Evolutionary conservation across 2,888 invertebrate species (phyloP).

Genomic region (Yponomeuta cagnagella): DNA sequence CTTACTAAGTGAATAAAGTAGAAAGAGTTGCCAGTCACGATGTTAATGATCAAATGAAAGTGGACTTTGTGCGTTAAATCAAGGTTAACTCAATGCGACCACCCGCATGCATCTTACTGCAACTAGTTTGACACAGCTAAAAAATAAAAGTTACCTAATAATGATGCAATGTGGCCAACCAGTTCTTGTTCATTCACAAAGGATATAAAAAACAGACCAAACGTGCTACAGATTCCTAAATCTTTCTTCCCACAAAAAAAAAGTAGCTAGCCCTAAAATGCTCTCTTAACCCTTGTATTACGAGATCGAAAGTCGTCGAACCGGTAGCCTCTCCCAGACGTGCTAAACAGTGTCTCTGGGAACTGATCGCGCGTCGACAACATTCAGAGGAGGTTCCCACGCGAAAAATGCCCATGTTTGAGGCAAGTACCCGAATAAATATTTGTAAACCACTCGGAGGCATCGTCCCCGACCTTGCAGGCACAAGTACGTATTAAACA

Average conservation of each 20-base stretch:
- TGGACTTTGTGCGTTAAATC: slow-evolving; percentile 43
- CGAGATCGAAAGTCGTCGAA: slow-evolving; percentile 44
- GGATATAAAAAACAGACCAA: background rate
- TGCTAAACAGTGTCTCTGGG: slow-evolving; percentile 55
- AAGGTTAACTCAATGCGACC: slow-evolving; percentile 50
- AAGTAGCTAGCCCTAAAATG: background rate
- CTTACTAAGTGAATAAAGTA: background rate
- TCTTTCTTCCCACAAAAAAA: background rate
- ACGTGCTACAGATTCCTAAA: background rate
- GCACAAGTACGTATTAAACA: slow-evolving; percentile 14
- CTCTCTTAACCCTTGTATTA: slow-evolving; percentile 19
- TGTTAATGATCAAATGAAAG: slow-evolving; percentile 27
- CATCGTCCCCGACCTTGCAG: slow-evolving; percentile 49
- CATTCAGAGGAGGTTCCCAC: slow-evolving; percentile 51
- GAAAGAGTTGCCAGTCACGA: slow-evolving; percentile 29
- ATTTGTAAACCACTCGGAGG: slow-evolving; percentile 55
- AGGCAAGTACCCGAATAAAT: slow-evolving; percentile 67
- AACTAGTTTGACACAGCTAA: slow-evolving; percentile 8
- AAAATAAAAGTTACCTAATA: background rate
- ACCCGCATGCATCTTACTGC: slow-evolving; percentile 48
- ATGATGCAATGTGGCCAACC: background rate
- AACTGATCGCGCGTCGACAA: slow-evolving; percentile 32
- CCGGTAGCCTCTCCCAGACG: slow-evolving; percentile 34
- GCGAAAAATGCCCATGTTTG: slow-evolving; percentile 40
- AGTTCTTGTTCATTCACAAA: background rate